phyloP scores from a whole-genome alignment of 2,888 invertebrate genomes.

The Bombylius discolor region DNA sequence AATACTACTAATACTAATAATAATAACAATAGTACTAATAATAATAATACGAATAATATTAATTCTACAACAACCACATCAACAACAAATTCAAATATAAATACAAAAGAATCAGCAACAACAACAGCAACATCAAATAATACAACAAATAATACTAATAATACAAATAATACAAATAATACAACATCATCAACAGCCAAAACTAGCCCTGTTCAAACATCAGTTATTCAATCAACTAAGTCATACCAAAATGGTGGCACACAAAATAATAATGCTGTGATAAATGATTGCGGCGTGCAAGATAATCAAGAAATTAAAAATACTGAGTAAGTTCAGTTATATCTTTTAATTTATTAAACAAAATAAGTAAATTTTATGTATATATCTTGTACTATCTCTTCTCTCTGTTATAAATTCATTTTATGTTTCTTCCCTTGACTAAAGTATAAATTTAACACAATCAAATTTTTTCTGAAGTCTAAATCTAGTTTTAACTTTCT shows the following conservation, averaged over 20 bases:
- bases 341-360: too few species aligned
- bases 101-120: too few species aligned
- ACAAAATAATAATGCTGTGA: conserved; percentile 29
- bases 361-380: too few species aligned
- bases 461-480: too few species aligned
- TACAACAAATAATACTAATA: background rate
- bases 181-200: conserved; percentile 12
- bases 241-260: conserved; percentile 33
- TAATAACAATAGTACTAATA: background rate
- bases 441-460: too few species aligned
- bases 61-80: background rate
- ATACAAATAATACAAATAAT: background rate
- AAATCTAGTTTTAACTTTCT: too few species aligned
- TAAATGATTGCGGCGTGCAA: conserved; percentile 24
- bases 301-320: conserved; percentile 50
- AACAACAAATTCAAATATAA: conserved; percentile 19
- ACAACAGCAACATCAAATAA: too few species aligned
- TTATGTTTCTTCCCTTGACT: too few species aligned
- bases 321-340: background rate
- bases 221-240: conserved; percentile 70
- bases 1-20: background rate
- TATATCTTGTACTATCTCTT: too few species aligned
- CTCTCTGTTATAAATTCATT: too few species aligned
- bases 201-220: conserved; percentile 52
- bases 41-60: background rate